phyloP scores from a whole-genome alignment of 2,888 invertebrate genomes.

The Furcula furcula region DNA sequence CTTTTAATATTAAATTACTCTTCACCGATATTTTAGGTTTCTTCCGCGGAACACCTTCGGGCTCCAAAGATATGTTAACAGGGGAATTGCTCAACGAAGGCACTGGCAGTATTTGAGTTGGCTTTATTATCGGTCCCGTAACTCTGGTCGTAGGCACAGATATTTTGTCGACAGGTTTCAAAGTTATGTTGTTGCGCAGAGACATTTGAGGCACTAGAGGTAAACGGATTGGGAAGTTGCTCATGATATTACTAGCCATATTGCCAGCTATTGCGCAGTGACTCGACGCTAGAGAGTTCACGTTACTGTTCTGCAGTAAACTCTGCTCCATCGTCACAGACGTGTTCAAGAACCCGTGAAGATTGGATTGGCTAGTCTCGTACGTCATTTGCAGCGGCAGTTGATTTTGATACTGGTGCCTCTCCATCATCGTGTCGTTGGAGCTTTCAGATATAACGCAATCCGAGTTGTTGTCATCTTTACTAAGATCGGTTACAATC shows the following conservation, averaged over 20 bases:
- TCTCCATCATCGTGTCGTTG: constrained; percentile 55
- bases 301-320: constrained; percentile 53
- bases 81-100: constrained; percentile 68
- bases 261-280: constrained; percentile 52
- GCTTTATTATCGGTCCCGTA: constrained; percentile 67
- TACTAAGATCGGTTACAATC: constrained; percentile 59
- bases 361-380: constrained; percentile 49
- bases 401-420: constrained; percentile 56
- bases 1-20: constrained; percentile 75
- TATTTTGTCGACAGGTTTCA: constrained; percentile 66
- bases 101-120: constrained; percentile 69
- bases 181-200: constrained; percentile 59
- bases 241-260: constrained; percentile 64
- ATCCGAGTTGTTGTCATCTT: constrained; percentile 67
- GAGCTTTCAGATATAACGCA: constrained; percentile 66
- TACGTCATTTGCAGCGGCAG: constrained; percentile 53
- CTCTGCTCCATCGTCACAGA: constrained; percentile 58
- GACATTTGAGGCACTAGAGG: constrained; percentile 57
- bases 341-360: constrained; percentile 61
- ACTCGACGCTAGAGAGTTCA: constrained; percentile 51
- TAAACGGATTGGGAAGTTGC: constrained; percentile 67
- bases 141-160: constrained; percentile 61
- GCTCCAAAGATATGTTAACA: constrained; percentile 50
- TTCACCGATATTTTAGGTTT: constrained; percentile 79
- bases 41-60: constrained; percentile 64